Conservation (phyloP, 2,797 vertebrate genomes). For the Microhierax caerulescens region DNA sequence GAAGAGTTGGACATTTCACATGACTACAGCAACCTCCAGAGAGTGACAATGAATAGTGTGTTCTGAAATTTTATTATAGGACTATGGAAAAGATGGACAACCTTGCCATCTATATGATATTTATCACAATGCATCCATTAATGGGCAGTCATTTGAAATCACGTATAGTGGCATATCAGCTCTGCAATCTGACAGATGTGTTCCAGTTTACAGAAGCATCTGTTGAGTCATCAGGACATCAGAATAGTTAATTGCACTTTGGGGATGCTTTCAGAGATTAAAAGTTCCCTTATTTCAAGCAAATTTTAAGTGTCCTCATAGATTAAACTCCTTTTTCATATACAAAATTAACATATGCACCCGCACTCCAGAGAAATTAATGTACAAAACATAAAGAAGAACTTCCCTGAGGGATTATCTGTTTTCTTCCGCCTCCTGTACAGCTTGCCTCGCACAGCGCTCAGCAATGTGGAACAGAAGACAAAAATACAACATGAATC, state of each 20-base stretch:
- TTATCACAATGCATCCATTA: neutral
- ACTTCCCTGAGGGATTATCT: neutral
- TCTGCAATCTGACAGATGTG: constrained; percentile 24
- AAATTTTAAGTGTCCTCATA: constrained; percentile 35
- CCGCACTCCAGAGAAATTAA: neutral
- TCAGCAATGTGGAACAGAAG: neutral
- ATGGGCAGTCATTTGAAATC: neutral
- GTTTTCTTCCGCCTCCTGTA: neutral
- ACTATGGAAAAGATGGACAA: neutral
- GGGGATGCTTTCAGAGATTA: constrained; percentile 40
- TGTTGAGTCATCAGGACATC: constrained; percentile 52
- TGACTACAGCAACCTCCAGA: neutral
- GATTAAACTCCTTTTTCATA: constrained; percentile 1
- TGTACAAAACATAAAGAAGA: neutral
- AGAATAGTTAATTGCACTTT: constrained; percentile 41
- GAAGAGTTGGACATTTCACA: neutral
- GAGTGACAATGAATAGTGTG: neutral
- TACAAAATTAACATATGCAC: constrained; percentile 18
- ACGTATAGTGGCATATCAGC: neutral
- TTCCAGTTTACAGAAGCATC: constrained; percentile 40
- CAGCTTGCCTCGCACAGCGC: neutral
- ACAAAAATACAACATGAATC: neutral
- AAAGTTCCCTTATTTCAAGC: constrained; percentile 32
- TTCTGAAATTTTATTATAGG: neutral
- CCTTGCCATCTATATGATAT: neutral